phyloP scores from a whole-genome alignment of 2,113 vertebrate genomes.

The Haliaeetus leucogaster region DNA sequence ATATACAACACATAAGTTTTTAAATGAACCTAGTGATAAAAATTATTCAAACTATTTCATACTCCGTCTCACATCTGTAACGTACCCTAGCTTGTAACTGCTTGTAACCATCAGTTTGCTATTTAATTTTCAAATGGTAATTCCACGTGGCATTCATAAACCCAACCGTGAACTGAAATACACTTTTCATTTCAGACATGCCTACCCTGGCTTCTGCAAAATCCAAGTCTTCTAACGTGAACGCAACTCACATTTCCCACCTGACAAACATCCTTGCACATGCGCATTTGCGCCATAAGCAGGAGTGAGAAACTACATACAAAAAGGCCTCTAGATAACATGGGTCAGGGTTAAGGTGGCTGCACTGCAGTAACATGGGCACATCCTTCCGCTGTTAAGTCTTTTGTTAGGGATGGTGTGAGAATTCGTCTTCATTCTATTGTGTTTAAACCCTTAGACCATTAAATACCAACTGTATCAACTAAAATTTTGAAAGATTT shows the following conservation, averaged over 20 bases:
- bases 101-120: background rate
- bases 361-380: background rate
- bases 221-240: background rate
- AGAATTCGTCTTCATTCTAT: rapidly evolving
- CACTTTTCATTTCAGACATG: background rate
- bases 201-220: background rate
- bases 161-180: background rate
- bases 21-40: background rate
- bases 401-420: background rate
- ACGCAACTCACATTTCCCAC: background rate
- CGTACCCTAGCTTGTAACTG: background rate
- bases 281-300: rapidly evolving
- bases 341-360: rapidly evolving
- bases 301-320: background rate
- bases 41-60: background rate
- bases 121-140: background rate
- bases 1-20: background rate
- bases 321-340: background rate
- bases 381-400: background rate
- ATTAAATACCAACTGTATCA: background rate
- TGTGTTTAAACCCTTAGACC: background rate
- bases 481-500: background rate
- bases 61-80: background rate
- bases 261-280: background rate
- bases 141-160: background rate